Conservation (phyloP, 2,888 invertebrate genomes). For the Scelioninae gen. 2 region DNA sequence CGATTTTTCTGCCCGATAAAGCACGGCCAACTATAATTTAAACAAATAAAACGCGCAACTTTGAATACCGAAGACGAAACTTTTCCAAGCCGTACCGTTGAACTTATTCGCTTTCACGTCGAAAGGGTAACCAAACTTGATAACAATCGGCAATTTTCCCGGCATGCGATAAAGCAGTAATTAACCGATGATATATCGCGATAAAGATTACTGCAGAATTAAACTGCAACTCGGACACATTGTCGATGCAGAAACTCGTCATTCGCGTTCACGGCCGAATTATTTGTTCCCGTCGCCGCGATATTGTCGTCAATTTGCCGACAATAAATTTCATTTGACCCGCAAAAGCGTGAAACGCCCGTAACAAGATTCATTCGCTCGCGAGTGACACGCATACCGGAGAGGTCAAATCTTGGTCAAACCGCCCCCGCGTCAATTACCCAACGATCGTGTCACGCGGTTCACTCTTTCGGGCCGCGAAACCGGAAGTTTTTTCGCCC, state of each 20-base stretch:
- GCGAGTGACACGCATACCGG: slow-evolving; percentile 1
- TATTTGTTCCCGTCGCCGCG: slow-evolving; percentile 9
- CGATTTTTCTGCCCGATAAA: slow-evolving; percentile 24
- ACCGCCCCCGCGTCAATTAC: too few species aligned
- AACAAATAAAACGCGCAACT: slow-evolving; percentile 23
- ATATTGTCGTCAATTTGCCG: background rate
- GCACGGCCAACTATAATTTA: slow-evolving; percentile 26
- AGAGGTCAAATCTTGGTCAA: slow-evolving; percentile 6
- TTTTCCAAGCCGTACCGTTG: too few species aligned
- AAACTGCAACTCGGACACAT: slow-evolving; percentile 17
- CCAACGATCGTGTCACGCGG: too few species aligned
- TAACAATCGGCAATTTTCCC: slow-evolving; percentile 23
- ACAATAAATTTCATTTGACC: slow-evolving; percentile 7
- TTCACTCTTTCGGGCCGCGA: background rate
- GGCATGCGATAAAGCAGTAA: slow-evolving; percentile 33
- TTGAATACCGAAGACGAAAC: too few species aligned
- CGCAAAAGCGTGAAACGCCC: background rate
- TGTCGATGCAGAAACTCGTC: slow-evolving; percentile 10
- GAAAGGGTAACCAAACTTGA: slow-evolving; percentile 7
- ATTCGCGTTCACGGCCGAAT: slow-evolving; percentile 29
- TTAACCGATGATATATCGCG: slow-evolving; percentile 21
- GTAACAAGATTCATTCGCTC: slow-evolving; percentile 7
- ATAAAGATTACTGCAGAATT: slow-evolving; percentile 40
- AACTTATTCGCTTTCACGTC: too few species aligned
- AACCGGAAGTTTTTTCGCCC: too few species aligned